These are phyloP conservation scores for Numenius arquata DNA, from an alignment of 2,113 vertebrate genomes.

Conservation along the genomic window DNA sequence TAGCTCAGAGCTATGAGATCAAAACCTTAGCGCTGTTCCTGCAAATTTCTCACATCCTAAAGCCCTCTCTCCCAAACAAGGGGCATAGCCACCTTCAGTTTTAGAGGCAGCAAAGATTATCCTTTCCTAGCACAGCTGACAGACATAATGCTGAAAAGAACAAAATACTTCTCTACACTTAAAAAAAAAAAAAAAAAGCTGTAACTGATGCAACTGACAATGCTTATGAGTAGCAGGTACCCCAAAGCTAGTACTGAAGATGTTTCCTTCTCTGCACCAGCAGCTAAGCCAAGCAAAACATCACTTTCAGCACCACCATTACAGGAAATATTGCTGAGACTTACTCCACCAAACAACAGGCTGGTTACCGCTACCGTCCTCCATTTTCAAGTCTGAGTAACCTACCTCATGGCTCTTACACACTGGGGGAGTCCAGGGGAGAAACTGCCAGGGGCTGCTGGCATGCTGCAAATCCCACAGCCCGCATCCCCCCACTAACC, in stretches of 20 bases:
- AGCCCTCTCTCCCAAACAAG: background rate
- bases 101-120: background rate
- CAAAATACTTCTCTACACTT: background rate
- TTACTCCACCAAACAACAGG: conserved; percentile 18
- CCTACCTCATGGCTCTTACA: conserved; percentile 12
- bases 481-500: background rate
- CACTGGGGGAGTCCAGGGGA: background rate
- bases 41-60: background rate
- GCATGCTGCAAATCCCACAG: background rate
- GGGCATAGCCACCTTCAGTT: background rate
- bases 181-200: background rate
- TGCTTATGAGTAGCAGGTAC: background rate
- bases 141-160: background rate
- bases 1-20: background rate
- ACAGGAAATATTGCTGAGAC: conserved; percentile 39
- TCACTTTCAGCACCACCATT: conserved; percentile 57
- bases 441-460: background rate
- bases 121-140: background rate
- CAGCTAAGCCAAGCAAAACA: background rate
- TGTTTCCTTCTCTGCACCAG: background rate
- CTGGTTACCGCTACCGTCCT: conserved; percentile 40
- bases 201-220: background rate
- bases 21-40: background rate
- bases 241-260: background rate
- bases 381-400: conserved; percentile 57